Evolutionary conservation across 2,113 vertebrate genomes (phyloP).

Genomic region (Perccottus glenii): DNA sequence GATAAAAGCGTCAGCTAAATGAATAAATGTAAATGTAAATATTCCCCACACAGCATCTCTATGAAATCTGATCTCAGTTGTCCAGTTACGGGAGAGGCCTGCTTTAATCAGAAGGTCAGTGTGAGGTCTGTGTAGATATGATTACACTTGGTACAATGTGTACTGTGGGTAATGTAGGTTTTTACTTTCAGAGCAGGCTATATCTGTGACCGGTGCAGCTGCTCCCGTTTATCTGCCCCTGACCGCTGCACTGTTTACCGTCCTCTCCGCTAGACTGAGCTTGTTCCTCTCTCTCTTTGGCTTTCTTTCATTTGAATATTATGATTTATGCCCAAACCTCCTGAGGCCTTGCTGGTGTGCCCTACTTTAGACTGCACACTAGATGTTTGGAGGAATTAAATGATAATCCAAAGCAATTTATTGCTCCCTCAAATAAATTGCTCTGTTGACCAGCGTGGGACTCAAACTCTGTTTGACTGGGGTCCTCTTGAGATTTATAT

Average conservation of each 20-base stretch:
- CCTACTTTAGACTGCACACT: slow-evolving; percentile 32
- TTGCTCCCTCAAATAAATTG: slow-evolving; percentile 14
- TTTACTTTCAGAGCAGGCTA: neutral
- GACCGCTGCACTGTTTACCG: slow-evolving; percentile 16
- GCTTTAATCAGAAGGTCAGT: neutral
- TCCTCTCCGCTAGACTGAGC: slow-evolving; percentile 11
- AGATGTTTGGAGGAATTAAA: slow-evolving; percentile 21
- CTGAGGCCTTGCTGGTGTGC: slow-evolving; percentile 11
- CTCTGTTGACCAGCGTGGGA: slow-evolving; percentile 1
- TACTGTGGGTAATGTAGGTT: neutral
- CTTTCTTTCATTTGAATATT: slow-evolving; percentile 24
- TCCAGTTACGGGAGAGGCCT: neutral
- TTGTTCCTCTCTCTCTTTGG: slow-evolving; percentile 19
- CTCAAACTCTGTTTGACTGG: neutral
- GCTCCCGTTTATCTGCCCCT: slow-evolving; percentile 14
- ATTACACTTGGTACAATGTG: neutral
- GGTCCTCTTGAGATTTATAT: slow-evolving; percentile 1
- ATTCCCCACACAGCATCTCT: slow-evolving; percentile 2
- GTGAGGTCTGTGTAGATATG: neutral
- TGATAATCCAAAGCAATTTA: slow-evolving; percentile 14
- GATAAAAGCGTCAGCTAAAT: too few relatives aligned
- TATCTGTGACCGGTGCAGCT: slow-evolving; percentile 11
- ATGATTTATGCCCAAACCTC: slow-evolving; percentile 44
- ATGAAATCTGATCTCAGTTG: neutral
- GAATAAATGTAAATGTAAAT: too few relatives aligned